These are phyloP conservation scores for Cyphomyrus plagiostoma DNA, from an alignment of 2,113 vertebrate species.

Conservation along the genomic window DNA sequence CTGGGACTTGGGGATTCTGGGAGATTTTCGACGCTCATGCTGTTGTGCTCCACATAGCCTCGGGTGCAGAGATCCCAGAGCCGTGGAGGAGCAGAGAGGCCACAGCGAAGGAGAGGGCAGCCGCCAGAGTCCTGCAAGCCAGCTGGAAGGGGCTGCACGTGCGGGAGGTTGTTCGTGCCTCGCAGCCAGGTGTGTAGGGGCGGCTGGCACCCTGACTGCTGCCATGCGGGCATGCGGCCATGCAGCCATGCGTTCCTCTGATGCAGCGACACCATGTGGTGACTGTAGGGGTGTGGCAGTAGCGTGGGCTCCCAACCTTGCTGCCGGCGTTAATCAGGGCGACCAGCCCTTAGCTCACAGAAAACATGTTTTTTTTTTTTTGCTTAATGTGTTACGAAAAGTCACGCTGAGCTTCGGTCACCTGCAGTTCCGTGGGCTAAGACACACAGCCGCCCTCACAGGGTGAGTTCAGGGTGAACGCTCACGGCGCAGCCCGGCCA, in stretches of 20 bases:
- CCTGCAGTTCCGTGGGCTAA: not conserved
- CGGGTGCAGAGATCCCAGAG: constrained; percentile 33
- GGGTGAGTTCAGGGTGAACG: not conserved
- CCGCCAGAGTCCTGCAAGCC: constrained; percentile 59
- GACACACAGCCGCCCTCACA: not conserved
- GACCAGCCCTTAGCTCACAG: not conserved
- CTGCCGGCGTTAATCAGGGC: not conserved
- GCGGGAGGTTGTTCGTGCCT: constrained; percentile 48
- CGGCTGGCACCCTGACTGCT: not conserved
- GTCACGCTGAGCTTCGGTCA: not conserved
- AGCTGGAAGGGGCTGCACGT: constrained; percentile 40
- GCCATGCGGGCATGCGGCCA: not conserved
- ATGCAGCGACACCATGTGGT: not conserved
- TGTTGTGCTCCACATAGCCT: not conserved
- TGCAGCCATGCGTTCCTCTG: not conserved
- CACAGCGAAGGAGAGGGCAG: constrained; percentile 52
- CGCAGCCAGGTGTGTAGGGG: constrained; percentile 53
- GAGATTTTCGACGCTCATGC: not conserved
- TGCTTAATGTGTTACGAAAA: not conserved
- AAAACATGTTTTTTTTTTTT: not conserved
- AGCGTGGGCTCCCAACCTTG: not conserved
- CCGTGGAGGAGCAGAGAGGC: constrained; percentile 48
- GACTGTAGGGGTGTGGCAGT: not conserved
- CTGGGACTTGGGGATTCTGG: not conserved
- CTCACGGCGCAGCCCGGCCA: not conserved